Conservation (phyloP, 1,140 invertebrate genomes). For the Magallana gigas region DNA sequence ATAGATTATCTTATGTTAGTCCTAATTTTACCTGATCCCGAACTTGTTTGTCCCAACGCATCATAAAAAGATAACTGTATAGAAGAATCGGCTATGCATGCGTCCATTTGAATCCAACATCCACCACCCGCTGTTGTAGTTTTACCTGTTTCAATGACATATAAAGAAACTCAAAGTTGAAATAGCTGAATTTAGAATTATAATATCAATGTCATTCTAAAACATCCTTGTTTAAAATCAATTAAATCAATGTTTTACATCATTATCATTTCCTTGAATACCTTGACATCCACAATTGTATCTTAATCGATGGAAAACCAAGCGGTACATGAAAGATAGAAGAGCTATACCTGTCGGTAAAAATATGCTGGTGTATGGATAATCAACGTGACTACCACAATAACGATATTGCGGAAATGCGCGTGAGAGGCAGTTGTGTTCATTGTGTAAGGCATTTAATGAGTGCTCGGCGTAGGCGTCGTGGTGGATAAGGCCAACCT, state of each 20-base stretch:
- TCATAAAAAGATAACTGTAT: constrained; percentile 57
- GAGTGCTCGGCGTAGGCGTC: constrained; percentile 48
- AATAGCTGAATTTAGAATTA: not conserved
- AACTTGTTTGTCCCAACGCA: constrained; percentile 48
- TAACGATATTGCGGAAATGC: constrained; percentile 48
- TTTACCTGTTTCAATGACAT: constrained; percentile 44
- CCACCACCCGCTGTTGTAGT: constrained; percentile 50
- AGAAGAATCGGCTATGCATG: constrained; percentile 45
- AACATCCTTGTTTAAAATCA: too few relatives aligned
- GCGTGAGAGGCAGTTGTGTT: constrained; percentile 52
- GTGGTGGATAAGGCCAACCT: constrained; percentile 2
- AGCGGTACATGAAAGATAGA: not conserved
- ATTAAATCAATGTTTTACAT: too few relatives aligned
- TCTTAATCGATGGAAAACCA: too few relatives aligned
- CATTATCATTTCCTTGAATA: too few relatives aligned
- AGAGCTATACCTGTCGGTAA: constrained; percentile 59
- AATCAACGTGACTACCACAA: constrained; percentile 51
- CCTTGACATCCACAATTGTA: too few relatives aligned
- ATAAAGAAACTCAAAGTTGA: not conserved
- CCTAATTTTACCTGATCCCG: not conserved
- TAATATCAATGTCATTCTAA: not conserved
- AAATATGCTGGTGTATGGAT: constrained; percentile 56
- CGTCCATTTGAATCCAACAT: constrained; percentile 62
- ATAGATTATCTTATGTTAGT: too few relatives aligned
- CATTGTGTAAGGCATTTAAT: constrained; percentile 34